Percentiles rank a stretch among this genome's conserved stretches.
Evolutionary conservation across 2,113 vertebrate species (phyloP).

Genomic region (Pollimyrus isidori): DNA sequence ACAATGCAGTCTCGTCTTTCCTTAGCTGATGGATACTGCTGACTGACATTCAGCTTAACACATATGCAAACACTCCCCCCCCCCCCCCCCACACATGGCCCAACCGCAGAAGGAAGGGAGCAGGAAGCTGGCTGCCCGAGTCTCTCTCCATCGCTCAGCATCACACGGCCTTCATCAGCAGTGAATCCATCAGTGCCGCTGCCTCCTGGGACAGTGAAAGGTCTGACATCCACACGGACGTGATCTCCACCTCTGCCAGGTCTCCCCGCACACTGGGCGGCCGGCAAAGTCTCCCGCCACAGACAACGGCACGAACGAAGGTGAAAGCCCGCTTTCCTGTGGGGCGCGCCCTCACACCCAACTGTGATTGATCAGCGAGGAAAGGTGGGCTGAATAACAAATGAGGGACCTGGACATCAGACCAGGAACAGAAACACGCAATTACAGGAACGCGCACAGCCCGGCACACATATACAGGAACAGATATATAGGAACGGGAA

Average conservation of each 20-base stretch:
- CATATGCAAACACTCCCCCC: not conserved
- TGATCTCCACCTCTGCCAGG: not conserved
- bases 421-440: not conserved
- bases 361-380: not conserved
- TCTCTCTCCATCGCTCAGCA: not conserved
- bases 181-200: not conserved
- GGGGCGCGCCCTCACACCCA: not conserved
- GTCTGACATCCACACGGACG: not conserved
- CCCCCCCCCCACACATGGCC: not conserved
- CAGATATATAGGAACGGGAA: not conserved
- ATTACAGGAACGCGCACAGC: not conserved
- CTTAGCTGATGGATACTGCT: not conserved
- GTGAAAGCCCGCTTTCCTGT: not conserved
- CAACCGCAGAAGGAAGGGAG: not conserved
- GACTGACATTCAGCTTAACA: not conserved
- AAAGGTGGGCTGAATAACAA: not conserved
- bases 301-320: not conserved
- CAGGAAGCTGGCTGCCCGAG: not conserved
- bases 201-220: not conserved
- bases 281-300: not conserved
- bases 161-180: not conserved
- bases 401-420: not conserved
- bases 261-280: not conserved
- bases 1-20: not conserved
- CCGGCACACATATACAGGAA: not conserved